Evolutionary conservation across 2,888 invertebrate species (phyloP), one percentile per base, ranked within the genome.

Genomic region (Amitus sp.): DNA sequence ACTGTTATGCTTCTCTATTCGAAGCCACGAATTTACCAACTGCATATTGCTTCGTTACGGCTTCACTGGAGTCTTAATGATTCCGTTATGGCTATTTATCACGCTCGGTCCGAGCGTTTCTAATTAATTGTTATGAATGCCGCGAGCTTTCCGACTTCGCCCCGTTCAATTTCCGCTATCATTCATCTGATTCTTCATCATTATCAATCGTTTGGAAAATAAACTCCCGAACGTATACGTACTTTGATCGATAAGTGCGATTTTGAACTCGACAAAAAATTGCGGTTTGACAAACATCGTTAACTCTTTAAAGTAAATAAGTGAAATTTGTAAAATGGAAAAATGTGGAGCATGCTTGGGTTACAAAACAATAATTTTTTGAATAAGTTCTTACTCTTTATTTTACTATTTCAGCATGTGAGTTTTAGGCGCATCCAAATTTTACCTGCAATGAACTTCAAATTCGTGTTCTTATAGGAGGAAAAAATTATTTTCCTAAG

Each of bases 61-160:
- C 67, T 71, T 68, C 63, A 67, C 69, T 57, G 63, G 68, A 67
- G 58, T 72, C 68, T 72, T 74, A 75, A 74, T 74, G 74, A 76
- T 76, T 71, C 68, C 66, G 72, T 69, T 73, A 76, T 70, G 67
- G 66, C 74, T 69, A 75, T 75, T 77, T 73, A 74, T 78, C 76
- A 75, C 68, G 62, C 61, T 67, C 65, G 67, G 68, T 64, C 61
- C 60, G 66, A 73, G 67, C 68, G 68, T 64, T 63, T 67, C 66
- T 76, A 76, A 74, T 77, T 76, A 77, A 76, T 77, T 73, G 71
- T 70, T 60, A 64, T 65, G 54, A 67, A 63, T 60, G 56, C 69
- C 63, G 53, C 51, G 45, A 43, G 59, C 62, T 62, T 60, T 67
- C 67, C 67, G 66, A 52, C 67, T 70, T 64, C 67, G 64, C 58